Percentiles rank a stretch among this genome's conserved stretches.
phyloP scores from a whole-genome alignment of 35 echinoderm and acorn worm species.

The Apostichopus californicus region DNA sequence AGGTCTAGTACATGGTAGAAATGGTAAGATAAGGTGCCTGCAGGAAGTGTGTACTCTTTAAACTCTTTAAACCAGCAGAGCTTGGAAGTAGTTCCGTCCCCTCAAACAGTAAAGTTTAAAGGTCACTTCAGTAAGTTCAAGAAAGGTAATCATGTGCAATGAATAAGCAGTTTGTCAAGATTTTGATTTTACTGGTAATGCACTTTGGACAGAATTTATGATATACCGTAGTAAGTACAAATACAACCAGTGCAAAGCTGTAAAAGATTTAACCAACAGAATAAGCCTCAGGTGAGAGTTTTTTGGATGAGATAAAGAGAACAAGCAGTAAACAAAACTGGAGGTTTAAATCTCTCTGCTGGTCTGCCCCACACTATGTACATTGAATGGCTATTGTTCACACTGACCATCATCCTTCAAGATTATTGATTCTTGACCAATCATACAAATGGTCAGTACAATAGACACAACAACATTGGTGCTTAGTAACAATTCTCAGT shows the following conservation, averaged over 20 bases:
- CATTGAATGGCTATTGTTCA: not conserved
- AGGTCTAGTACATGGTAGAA: too few relatives aligned
- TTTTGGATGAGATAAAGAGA: not conserved
- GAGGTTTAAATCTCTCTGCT: not conserved
- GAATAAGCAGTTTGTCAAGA: constrained; percentile 7
- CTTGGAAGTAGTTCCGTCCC: constrained; percentile 33
- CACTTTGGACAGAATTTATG: not conserved
- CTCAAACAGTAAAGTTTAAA: not conserved
- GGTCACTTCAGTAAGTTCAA: not conserved
- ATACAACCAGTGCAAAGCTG: not conserved
- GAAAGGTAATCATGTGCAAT: not conserved
- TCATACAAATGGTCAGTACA: too few relatives aligned
- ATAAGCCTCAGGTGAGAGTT: not conserved
- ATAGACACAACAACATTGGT: not conserved
- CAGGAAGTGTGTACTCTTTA: too few relatives aligned
- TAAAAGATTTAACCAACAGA: not conserved
- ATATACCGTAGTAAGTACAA: not conserved
- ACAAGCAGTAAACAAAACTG: not conserved
- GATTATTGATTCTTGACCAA: not conserved
- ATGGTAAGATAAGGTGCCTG: too few relatives aligned
- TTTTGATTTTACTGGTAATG: not conserved
- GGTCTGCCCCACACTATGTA: not conserved
- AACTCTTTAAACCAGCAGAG: not conserved
- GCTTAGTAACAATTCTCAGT: constrained; percentile 24
- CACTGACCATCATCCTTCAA: not conserved